Conservation (phyloP, 2,888 invertebrate genomes). For the Zygaena filipendulae region DNA sequence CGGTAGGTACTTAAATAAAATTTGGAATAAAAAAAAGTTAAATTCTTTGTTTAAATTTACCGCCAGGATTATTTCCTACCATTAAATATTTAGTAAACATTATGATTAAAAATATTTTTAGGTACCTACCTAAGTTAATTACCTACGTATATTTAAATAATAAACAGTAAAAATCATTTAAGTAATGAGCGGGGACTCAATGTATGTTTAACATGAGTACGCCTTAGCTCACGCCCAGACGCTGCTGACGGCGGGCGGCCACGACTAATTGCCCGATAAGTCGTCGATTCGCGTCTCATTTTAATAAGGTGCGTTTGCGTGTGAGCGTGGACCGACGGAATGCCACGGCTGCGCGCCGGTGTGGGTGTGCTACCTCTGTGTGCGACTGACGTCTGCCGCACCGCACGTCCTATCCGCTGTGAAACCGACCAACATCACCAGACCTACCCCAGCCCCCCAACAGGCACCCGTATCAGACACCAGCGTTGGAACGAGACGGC, state of each 20-base stretch:
- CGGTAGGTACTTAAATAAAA: too few species aligned
- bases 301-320: constrained; percentile 66
- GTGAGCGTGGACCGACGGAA: constrained; percentile 61
- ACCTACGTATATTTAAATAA: too few species aligned
- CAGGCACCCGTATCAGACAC: too few species aligned
- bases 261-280: constrained; percentile 68
- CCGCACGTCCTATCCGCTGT: constrained; percentile 19
- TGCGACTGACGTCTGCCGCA: constrained; percentile 64
- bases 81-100: too few species aligned
- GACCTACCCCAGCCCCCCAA: constrained; percentile 35
- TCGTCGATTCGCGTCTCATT: constrained; percentile 69
- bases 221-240: constrained; percentile 42
- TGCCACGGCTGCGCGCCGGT: constrained; percentile 51
- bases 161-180: too few species aligned
- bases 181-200: too few species aligned
- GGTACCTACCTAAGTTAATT: too few species aligned
- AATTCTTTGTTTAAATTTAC: too few species aligned
- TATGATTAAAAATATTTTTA: too few species aligned
- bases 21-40: too few species aligned
- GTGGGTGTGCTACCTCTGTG: constrained; percentile 39
- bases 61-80: too few species aligned
- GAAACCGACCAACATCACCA: constrained; percentile 26
- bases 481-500: constrained; percentile 34
- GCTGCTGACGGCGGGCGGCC: constrained; percentile 42
- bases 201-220: constrained; percentile 39